Base-by-base conservation (phyloP, 35 echinoderm and acorn worm genomes). In the Eucidaris tribuloides region DNA sequence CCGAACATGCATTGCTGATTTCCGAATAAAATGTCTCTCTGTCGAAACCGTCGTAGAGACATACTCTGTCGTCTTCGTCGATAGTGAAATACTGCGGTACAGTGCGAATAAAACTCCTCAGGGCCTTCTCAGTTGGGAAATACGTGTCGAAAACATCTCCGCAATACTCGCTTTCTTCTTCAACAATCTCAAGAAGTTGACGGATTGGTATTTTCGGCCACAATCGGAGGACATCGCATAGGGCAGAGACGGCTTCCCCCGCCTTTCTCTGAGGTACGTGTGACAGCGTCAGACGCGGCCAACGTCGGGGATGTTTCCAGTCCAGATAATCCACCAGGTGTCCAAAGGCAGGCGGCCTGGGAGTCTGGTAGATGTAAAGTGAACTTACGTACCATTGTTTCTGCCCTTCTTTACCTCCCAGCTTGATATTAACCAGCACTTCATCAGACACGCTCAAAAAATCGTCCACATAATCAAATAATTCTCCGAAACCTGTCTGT, bases 81-180 rank as follows among this genome's bases (percentile, higher is more conserved):
- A 74, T 25, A n/a, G 38, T 42, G n/a, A 74, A 74, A 44, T 74
- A 74, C 68, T 74, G 68, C 38, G 68, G 68, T 35, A 74, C 68
- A 74, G 68, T 74, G n/a, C 68, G 68, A 1, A 74, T 38, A 43
- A 74, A 74, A 44, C 68, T 74, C 11, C 1, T 41, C 11, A 74
- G 37, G 3, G 68, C 68, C 24, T 36, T 74, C 18, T 44, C 20
- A 43, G 38, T 74, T 36, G 38, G 38, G 34, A 74, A n/a, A n/a
- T 74, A 74, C 7, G 17, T 35, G 9, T 74, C 36, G 23, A 74
- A 74, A 7, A 74, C 35, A 7, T 40, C 68, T n/a, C n/a, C 68
- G 6, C 6, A 40, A 74, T 74, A 33, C 24, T 41, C 17, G 34
- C 35, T 19, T 22, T 74, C 1, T 36, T 44, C 41, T 42, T 44